Conservation (phyloP, 2,797 vertebrate species). For the Pagetopsis macropterus region DNA sequence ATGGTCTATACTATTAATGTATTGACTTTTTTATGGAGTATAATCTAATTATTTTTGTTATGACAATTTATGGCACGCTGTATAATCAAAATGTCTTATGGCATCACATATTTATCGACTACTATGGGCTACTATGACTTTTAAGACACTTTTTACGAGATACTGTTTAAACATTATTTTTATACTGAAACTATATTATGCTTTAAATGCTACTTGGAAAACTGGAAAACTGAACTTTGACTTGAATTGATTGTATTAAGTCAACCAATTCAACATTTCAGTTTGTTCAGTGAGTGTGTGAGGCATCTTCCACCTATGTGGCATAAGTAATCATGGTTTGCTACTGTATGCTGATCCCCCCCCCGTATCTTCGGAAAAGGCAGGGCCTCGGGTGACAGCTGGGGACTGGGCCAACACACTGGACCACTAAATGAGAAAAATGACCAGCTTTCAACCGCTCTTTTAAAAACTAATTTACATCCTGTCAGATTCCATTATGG, state of each 20-base stretch:
- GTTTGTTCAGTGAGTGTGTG: slow-evolving; percentile 9
- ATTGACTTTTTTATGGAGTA: too few relatives aligned
- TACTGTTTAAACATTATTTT: too few relatives aligned
- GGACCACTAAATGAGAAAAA: slow-evolving; percentile 97
- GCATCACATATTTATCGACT: too few relatives aligned
- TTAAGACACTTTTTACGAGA: too few relatives aligned
- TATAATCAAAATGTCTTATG: too few relatives aligned
- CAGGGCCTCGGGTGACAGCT: slow-evolving; percentile 82
- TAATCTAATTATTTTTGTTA: neutral
- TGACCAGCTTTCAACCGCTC: slow-evolving; percentile 90
- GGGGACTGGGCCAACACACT: slow-evolving; percentile 89
- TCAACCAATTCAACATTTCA: too few relatives aligned
- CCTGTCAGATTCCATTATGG: slow-evolving; percentile 96
- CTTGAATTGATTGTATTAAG: too few relatives aligned
- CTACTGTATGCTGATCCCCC: slow-evolving; percentile 72
- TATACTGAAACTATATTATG: too few relatives aligned
- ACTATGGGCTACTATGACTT: too few relatives aligned
- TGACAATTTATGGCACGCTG: neutral
- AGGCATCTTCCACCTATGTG: slow-evolving; percentile 45
- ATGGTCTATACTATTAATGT: too few relatives aligned
- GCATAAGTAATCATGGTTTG: slow-evolving; percentile 84
- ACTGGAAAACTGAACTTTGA: too few relatives aligned
- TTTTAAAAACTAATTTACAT: slow-evolving; percentile 98
- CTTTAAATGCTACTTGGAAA: neutral
- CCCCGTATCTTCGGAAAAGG: slow-evolving; percentile 80